A percentile compares a stretch with the other conserved stretches of the same genome.
These are phyloP conservation scores for Aplocera efformata DNA, from an alignment of 2,888 invertebrate species.

Conservation along the genomic window DNA sequence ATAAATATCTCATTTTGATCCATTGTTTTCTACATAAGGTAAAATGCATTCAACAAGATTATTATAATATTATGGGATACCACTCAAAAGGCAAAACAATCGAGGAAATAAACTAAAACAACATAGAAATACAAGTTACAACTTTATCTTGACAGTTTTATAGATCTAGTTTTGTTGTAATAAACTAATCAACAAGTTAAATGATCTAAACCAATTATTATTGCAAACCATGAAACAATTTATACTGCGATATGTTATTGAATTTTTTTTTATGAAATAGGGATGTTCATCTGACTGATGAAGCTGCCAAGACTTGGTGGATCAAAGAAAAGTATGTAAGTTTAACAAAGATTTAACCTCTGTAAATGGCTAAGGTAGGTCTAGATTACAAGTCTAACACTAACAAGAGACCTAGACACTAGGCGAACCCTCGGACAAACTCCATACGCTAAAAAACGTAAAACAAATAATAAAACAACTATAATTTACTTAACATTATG, in stretches of 20 bases:
- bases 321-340: conserved; percentile 40
- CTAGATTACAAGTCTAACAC: conserved; percentile 56
- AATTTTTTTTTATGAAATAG: too few species aligned
- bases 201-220: conserved; percentile 7
- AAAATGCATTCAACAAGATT: conserved; percentile 30
- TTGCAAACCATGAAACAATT: not conserved
- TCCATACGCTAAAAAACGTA: conserved; percentile 55
- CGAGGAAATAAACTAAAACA: conserved; percentile 4
- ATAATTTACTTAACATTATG: conserved; percentile 79
- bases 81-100: conserved; percentile 10
- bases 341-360: conserved; percentile 49
- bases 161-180: conserved; percentile 4
- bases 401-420: conserved; percentile 55
- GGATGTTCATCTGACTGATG: conserved; percentile 7
- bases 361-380: conserved; percentile 59
- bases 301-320: conserved; percentile 50
- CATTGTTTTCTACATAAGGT: conserved; percentile 14
- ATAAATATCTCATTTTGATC: conserved; percentile 12
- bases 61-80: conserved; percentile 13
- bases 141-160: not conserved
- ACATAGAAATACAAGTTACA: conserved; percentile 2
- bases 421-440: conserved; percentile 45
- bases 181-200: conserved; percentile 3
- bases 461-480: conserved; percentile 75
- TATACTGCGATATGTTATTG: too few species aligned